phyloP scores from a whole-genome alignment of 2,888 invertebrate species.

The Papilio protenor region DNA sequence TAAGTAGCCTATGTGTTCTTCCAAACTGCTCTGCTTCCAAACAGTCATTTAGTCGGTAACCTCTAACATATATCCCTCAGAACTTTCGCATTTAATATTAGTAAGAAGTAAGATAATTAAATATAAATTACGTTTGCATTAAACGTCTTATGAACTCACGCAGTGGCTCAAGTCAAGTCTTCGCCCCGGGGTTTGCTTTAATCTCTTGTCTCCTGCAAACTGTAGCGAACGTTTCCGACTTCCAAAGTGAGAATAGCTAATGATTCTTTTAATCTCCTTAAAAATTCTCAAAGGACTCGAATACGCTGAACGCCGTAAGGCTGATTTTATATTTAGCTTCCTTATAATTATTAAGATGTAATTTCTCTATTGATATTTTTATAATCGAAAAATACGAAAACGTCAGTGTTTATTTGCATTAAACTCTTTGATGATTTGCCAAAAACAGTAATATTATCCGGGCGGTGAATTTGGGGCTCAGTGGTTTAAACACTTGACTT shows the following conservation, averaged over 20 bases:
- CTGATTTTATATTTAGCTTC: constrained; percentile 43
- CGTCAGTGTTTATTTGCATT: constrained; percentile 9
- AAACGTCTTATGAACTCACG: constrained; percentile 11
- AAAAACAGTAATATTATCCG: background rate
- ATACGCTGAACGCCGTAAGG: constrained; percentile 49
- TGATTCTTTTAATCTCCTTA: constrained; percentile 81
- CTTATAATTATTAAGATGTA: constrained; percentile 44
- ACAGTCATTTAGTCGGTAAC: background rate
- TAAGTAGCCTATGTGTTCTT: too few species aligned
- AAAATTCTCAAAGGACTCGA: constrained; percentile 76
- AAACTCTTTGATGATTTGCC: background rate
- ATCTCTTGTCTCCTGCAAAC: constrained; percentile 73
- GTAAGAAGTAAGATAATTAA: constrained; percentile 1
- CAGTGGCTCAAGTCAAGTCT: constrained; percentile 45
- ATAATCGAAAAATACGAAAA: constrained; percentile 29
- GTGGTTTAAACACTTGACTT: too few species aligned
- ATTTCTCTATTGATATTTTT: constrained; percentile 40
- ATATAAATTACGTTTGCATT: constrained; percentile 1
- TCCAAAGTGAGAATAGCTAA: constrained; percentile 76
- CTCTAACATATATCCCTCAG: background rate
- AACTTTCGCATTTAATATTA: too few species aligned
- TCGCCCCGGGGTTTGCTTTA: constrained; percentile 70
- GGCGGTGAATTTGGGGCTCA: background rate
- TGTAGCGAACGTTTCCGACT: constrained; percentile 50
- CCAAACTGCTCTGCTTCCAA: too few species aligned